These are phyloP conservation scores for Neolamprologus kungweensis DNA, from an alignment of 2,113 vertebrate species.

Conservation along the genomic window DNA sequence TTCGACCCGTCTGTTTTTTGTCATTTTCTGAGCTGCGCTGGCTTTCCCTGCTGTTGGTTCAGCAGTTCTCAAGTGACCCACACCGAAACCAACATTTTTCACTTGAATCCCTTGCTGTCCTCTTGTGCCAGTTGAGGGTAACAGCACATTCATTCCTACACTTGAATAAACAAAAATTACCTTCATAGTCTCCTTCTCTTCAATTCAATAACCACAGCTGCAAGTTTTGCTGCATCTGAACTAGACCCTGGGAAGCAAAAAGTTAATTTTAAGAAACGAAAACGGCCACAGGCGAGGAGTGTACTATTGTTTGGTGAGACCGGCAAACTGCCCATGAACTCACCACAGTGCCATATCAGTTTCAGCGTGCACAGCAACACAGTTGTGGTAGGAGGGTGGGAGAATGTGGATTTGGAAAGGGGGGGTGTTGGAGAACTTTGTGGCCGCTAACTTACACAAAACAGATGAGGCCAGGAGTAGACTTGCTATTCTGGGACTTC, in stretches of 20 bases:
- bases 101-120: neutral
- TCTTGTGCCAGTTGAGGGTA: constrained; percentile 18
- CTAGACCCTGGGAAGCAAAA: constrained; percentile 33
- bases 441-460: constrained; percentile 58
- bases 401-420: neutral
- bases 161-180: constrained; percentile 30
- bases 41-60: neutral
- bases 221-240: constrained; percentile 22
- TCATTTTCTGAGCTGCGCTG: neutral
- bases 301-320: constrained; percentile 48
- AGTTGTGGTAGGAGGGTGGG: constrained; percentile 26
- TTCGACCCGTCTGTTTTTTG: constrained; percentile 17
- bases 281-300: constrained; percentile 24
- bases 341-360: constrained; percentile 53
- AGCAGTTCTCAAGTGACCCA: constrained; percentile 14
- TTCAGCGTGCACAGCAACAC: constrained; percentile 39
- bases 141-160: constrained; percentile 20
- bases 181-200: neutral
- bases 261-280: constrained; percentile 37
- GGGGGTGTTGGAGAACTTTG: constrained; percentile 34
- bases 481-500: constrained; percentile 54
- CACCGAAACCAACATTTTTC: constrained; percentile 18
- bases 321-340: constrained; percentile 49
- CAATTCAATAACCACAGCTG: constrained; percentile 29
- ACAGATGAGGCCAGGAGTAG: constrained; percentile 60